Evolutionary conservation across 2,797 vertebrate species (phyloP).

Genomic region (Heteromormyrus szaboi): DNA sequence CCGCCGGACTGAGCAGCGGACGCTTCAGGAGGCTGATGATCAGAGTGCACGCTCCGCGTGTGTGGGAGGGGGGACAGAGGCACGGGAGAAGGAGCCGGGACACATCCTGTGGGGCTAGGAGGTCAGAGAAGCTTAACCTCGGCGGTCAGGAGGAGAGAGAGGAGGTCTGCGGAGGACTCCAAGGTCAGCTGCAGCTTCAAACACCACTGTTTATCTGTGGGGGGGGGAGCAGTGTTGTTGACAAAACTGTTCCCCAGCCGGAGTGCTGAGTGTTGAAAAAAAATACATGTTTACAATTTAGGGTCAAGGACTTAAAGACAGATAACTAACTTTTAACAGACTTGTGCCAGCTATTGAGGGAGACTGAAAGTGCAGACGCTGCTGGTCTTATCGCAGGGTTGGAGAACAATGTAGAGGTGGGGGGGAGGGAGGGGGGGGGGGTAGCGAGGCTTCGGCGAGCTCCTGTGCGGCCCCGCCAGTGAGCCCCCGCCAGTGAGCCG

Average conservation of each 20-base stretch:
- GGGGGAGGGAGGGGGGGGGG: not conserved
- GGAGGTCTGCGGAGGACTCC: constrained; percentile 90
- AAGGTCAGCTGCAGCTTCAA: constrained; percentile 88
- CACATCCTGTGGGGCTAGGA: constrained; percentile 58
- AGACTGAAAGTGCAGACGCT: constrained; percentile 46
- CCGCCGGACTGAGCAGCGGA: constrained; percentile 39
- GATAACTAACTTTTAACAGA: constrained; percentile 83
- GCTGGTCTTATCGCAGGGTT: constrained; percentile 21
- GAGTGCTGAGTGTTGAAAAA: constrained; percentile 68
- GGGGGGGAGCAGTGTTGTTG: constrained; percentile 59
- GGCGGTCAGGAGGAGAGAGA: constrained; percentile 58
- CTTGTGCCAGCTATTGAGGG: constrained; percentile 57
- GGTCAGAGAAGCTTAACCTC: constrained; percentile 64
- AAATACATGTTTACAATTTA: constrained; percentile 87
- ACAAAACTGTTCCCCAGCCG: constrained; percentile 81
- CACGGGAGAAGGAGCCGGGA: constrained; percentile 55
- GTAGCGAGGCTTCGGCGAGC: not conserved
- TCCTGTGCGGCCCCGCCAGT: not conserved
- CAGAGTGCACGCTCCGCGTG: constrained; percentile 1
- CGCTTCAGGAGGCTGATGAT: not conserved
- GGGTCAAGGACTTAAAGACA: constrained; percentile 95
- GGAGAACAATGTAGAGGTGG: constrained; percentile 1
- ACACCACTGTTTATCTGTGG: constrained; percentile 83
- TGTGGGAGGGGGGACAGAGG: constrained; percentile 32
- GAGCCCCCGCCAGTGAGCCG: not conserved